Evolutionary conservation across 2,113 vertebrate species (phyloP).

Genomic region (Lepisosteus osseus): DNA sequence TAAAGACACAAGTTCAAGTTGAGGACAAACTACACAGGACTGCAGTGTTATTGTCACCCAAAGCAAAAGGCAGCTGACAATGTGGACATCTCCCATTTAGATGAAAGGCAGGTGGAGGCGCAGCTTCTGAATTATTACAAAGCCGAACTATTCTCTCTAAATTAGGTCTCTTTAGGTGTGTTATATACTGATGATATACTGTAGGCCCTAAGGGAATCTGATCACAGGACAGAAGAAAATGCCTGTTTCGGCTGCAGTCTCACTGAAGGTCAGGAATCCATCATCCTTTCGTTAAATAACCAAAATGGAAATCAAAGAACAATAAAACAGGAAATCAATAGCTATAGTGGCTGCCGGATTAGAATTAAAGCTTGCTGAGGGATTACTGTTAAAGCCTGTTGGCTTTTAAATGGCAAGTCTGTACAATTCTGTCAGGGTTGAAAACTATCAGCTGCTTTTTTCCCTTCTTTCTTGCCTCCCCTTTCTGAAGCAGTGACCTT

Average conservation of each 20-base stretch:
- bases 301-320: conserved; percentile 67
- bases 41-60: no score
- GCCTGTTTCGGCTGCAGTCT: conserved; percentile 30
- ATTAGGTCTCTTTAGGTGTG: conserved; percentile 30
- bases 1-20: no score
- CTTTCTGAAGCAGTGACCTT: conserved; percentile 39
- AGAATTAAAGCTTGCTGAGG: conserved; percentile 51
- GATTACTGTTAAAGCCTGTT: conserved; percentile 56
- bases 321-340: conserved; percentile 64
- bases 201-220: conserved; percentile 20
- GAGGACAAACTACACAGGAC: no score
- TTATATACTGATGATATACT: conserved; percentile 24
- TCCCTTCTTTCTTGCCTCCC: conserved; percentile 33
- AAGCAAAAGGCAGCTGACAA: no score
- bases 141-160: conserved; percentile 14
- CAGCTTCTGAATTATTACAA: neutral
- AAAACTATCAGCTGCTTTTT: conserved; percentile 54
- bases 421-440: conserved; percentile 48
- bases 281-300: conserved; percentile 70
- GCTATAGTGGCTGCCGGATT: conserved; percentile 47
- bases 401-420: conserved; percentile 68
- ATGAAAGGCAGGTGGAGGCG: no score
- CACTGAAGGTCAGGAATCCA: conserved; percentile 67
- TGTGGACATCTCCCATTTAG: no score
- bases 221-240: conserved; percentile 44